Percentiles rank a stretch among this genome's conserved stretches.
Conservation (phyloP, 2,797 vertebrate genomes). For the Myotis daubentonii region DNA sequence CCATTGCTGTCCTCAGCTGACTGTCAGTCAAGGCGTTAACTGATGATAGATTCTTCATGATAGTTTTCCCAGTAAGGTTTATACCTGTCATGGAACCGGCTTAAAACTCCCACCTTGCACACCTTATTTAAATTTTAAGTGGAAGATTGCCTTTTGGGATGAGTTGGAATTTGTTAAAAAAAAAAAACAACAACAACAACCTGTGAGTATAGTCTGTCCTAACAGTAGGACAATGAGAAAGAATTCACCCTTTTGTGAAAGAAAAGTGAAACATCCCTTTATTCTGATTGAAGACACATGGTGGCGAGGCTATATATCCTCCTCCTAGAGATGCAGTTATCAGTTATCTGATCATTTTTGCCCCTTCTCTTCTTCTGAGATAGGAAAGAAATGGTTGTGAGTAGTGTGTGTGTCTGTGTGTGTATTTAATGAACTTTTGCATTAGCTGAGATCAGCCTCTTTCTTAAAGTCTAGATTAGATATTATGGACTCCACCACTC, state of each 20-base stretch:
- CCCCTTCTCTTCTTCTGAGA: neutral
- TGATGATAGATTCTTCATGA: neutral
- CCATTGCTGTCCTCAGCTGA: neutral
- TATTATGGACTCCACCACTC: neutral
- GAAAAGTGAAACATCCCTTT: neutral
- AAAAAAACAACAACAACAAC: neutral
- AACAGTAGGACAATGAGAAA: neutral
- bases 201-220: neutral
- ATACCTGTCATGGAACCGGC: neutral
- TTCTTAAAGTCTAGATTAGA: neutral
- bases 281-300: neutral
- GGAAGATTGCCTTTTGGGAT: neutral
- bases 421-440: neutral
- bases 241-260: neutral
- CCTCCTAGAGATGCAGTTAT: neutral
- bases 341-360: neutral
- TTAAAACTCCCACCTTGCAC: slow-evolving; percentile 36
- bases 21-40: neutral
- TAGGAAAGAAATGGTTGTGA: neutral
- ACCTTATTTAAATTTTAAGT: slow-evolving; percentile 39
- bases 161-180: neutral
- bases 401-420: neutral
- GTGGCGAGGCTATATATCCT: neutral
- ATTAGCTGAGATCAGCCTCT: neutral
- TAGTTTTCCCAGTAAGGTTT: neutral